A percentile compares a stretch with the other conserved stretches of the same genome.
Conservation (phyloP, 2,113 vertebrate genomes). For the Acanthisitta chloris region DNA sequence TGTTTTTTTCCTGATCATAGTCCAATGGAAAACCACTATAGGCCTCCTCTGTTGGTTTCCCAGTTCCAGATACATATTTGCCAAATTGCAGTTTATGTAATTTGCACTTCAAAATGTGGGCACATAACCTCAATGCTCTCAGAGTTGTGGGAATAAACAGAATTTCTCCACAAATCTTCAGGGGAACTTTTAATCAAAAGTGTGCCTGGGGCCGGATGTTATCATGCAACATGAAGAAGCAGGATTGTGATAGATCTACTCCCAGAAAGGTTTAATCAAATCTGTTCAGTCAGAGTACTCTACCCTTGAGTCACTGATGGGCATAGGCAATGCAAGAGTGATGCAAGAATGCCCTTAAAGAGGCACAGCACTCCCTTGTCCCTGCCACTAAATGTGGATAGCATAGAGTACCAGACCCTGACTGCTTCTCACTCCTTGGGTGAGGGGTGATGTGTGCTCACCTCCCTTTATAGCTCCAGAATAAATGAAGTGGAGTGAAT, state of each 20-base stretch:
- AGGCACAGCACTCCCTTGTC: not conserved
- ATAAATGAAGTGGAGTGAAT: not conserved
- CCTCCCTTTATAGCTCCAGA: not conserved
- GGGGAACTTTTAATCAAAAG: conserved; percentile 64
- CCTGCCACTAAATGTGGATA: accelerated
- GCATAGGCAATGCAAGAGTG: conserved; percentile 3
- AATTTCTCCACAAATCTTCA: conserved; percentile 56
- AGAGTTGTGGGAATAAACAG: conserved; percentile 62
- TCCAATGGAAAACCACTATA: conserved; percentile 1
- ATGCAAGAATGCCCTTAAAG: conserved; percentile 51
- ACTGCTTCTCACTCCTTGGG: not conserved
- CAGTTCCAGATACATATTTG: conserved; percentile 3
- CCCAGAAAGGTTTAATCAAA: conserved; percentile 64
- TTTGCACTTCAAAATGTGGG: conserved; percentile 68
- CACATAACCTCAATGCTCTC: conserved; percentile 30
- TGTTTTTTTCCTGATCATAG: not conserved
- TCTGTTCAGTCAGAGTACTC: conserved; percentile 28
- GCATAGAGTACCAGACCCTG: not conserved
- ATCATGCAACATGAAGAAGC: conserved; percentile 62
- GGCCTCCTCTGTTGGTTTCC: not conserved
- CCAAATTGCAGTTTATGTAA: conserved; percentile 52
- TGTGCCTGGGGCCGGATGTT: conserved; percentile 51
- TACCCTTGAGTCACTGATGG: conserved; percentile 56
- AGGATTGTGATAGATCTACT: conserved; percentile 56
- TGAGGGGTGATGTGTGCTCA: not conserved